A percentile compares a stretch with the other conserved stretches of the same genome.
phyloP scores from a whole-genome alignment of 2,888 invertebrate genomes.

The Hymenopus coronatus region DNA sequence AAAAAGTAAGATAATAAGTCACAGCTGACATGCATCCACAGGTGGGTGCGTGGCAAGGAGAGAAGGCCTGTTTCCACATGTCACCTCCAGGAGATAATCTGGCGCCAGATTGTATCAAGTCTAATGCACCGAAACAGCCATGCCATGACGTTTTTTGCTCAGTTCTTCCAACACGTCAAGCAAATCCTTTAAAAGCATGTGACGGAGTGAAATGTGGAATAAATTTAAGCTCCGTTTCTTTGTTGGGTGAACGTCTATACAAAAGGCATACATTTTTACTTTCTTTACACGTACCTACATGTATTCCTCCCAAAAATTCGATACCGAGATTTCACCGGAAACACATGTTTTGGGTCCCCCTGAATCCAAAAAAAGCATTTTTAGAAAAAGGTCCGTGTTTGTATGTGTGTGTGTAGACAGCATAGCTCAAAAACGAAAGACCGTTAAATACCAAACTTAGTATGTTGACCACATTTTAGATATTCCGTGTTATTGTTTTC shows the following conservation, averaged over 20 bases:
- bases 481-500: too few relatives aligned
- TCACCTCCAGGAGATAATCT: not conserved
- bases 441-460: too few relatives aligned
- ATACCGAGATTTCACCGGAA: too few relatives aligned
- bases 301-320: too few relatives aligned
- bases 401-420: too few relatives aligned
- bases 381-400: too few relatives aligned
- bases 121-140: not conserved
- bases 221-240: not conserved
- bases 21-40: not conserved
- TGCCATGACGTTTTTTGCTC: not conserved
- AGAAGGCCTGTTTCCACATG: not conserved
- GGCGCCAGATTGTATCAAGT: not conserved
- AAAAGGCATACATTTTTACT: not conserved
- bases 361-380: too few relatives aligned
- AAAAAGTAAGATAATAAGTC: too few relatives aligned
- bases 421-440: too few relatives aligned
- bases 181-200: not conserved
- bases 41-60: not conserved
- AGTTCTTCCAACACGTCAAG: not conserved
- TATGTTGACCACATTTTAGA: too few relatives aligned
- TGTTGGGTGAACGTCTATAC: not conserved
- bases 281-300: too few relatives aligned
- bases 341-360: too few relatives aligned
- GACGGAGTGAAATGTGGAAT: not conserved